Evolutionary conservation across 1,140 invertebrate species (phyloP).

Genomic region (Myzus persicae): DNA sequence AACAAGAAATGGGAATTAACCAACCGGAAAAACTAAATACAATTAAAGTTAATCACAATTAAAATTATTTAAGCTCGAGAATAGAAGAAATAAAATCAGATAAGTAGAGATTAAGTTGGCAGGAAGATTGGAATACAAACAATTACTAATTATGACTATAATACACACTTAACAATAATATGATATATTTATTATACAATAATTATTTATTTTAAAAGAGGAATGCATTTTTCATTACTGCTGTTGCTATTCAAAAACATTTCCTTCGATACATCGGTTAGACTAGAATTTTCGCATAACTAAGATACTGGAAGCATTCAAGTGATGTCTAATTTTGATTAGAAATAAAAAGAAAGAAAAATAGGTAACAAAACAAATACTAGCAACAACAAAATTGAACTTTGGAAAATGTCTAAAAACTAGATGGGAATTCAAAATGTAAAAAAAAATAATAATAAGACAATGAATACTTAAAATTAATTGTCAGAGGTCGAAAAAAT

Average conservation of each 20-base stretch:
- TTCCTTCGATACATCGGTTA: conserved; percentile 22
- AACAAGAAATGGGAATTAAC: conserved; percentile 15
- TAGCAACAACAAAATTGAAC: conserved; percentile 53
- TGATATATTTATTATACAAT: conserved; percentile 50
- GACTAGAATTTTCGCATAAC: conserved; percentile 54
- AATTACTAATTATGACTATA: conserved; percentile 58
- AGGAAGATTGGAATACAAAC: conserved; percentile 58
- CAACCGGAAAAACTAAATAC: conserved; percentile 46
- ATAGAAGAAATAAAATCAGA: conserved; percentile 55
- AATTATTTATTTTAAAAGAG: conserved; percentile 48
- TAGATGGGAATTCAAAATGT: conserved; percentile 39
- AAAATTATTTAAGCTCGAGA: conserved; percentile 56
- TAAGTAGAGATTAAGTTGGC: conserved; percentile 58
- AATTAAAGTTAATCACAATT: conserved; percentile 57
- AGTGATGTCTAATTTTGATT: conserved; percentile 55
- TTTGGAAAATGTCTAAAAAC: conserved; percentile 53
- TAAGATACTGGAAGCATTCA: conserved; percentile 53
- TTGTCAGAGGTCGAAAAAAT: conserved; percentile 16
- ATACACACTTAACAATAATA: conserved; percentile 58
- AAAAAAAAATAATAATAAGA: conserved; percentile 19
- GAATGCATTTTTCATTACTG: conserved; percentile 56
- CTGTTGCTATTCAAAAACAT: conserved; percentile 35
- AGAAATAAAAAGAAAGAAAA: conserved; percentile 43
- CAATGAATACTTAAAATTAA: conserved; percentile 41
- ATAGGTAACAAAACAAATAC: conserved; percentile 53